A percentile compares a stretch with the other conserved stretches of the same genome.
Conservation (phyloP, 2,113 vertebrate genomes). For the Poicephalus meyeri region DNA sequence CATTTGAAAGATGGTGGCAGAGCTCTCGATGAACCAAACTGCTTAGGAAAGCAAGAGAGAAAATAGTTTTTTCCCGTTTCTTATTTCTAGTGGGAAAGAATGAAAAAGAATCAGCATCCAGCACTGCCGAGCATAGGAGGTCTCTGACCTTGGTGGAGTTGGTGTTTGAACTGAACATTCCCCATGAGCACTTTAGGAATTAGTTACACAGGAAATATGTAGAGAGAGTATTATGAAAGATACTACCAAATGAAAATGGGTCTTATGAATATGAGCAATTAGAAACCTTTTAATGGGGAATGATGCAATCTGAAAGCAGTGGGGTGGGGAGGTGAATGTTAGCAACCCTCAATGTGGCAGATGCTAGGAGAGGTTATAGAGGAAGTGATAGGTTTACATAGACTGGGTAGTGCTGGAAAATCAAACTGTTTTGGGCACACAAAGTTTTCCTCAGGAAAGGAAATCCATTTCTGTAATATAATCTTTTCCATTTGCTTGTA, state of each 20-base stretch:
- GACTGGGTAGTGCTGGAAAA: neutral
- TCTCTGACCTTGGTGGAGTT: neutral
- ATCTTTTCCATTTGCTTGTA: neutral
- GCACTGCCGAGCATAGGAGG: neutral
- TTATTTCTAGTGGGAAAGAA: neutral
- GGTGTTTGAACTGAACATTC: neutral
- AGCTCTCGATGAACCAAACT: neutral
- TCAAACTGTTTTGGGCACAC: neutral
- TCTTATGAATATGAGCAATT: neutral
- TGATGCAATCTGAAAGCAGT: neutral
- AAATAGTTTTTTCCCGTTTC: neutral
- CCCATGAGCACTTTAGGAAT: neutral
- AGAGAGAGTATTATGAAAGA: neutral
- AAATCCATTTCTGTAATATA: neutral
- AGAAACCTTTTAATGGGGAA: neutral
- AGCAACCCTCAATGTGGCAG: neutral
- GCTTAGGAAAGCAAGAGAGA: neutral
- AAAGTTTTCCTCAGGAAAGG: neutral
- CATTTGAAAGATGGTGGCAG: neutral
- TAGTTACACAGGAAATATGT: neutral
- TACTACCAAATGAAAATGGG: neutral
- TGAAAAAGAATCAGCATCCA: neutral
- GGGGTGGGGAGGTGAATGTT: neutral
- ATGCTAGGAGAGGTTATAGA: neutral
- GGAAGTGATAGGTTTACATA: neutral